phyloP scores from a whole-genome alignment of 2,797 vertebrate genomes.

The Spinibarbus caldwelli region DNA sequence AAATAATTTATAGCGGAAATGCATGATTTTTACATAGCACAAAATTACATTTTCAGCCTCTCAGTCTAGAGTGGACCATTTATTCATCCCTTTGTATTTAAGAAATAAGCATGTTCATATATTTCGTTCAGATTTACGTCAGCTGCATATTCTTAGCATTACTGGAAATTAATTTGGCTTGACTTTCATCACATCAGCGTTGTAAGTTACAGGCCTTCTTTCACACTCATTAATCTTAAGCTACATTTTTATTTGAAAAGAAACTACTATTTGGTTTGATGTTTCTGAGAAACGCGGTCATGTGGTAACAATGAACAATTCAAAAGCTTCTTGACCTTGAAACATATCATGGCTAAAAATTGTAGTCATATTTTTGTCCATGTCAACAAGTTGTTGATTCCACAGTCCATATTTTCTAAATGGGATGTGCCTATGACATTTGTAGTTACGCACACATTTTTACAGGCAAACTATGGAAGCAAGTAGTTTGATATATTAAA shows the following conservation, averaged over 20 bases:
- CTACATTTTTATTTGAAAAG: not conserved
- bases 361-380: not conserved
- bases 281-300: no score
- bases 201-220: not conserved
- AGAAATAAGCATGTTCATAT: not conserved
- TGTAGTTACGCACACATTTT: not conserved
- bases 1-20: constrained; percentile 81
- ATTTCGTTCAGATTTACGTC: no score
- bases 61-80: not conserved
- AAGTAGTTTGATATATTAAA: no score
- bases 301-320: not conserved
- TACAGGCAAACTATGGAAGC: not conserved
- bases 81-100: not conserved
- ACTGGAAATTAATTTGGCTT: not conserved
- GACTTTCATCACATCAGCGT: not conserved
- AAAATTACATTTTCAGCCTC: constrained; percentile 43
- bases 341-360: not conserved
- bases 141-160: not conserved
- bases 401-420: not conserved
- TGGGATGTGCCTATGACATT: not conserved
- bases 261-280: not conserved
- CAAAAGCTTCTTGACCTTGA: not conserved
- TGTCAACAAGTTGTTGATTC: not conserved
- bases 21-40: constrained; percentile 76
- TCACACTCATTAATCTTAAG: not conserved